These are phyloP conservation scores for Platycheirus rosarum DNA, from an alignment of 2,888 invertebrate genomes.

Conservation along the genomic window DNA sequence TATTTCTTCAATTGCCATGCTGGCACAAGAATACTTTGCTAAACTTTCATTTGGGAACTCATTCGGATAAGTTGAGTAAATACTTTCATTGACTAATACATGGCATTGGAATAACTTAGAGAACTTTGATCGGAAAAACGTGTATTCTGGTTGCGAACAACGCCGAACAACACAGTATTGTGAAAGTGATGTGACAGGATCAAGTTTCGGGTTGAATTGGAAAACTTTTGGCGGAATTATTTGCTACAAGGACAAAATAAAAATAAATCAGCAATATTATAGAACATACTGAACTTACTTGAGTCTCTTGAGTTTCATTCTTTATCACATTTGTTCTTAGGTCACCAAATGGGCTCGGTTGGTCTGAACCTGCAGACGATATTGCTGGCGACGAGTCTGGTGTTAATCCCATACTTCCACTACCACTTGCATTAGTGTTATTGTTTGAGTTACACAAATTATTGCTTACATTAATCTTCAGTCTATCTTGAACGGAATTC, in stretches of 20 bases:
- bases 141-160: slow-evolving; percentile 77
- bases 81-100: slow-evolving; percentile 77
- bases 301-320: slow-evolving; percentile 71
- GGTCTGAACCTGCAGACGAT: slow-evolving; percentile 73
- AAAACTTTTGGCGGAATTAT: slow-evolving; percentile 76
- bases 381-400: slow-evolving; percentile 73
- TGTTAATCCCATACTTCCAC: slow-evolving; percentile 72
- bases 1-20: slow-evolving; percentile 79
- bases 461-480: slow-evolving; percentile 75
- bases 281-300: slow-evolving; percentile 50
- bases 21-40: slow-evolving; percentile 79
- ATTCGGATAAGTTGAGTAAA: slow-evolving; percentile 80
- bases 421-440: slow-evolving; percentile 39
- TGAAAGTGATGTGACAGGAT: slow-evolving; percentile 77
- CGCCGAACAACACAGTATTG: slow-evolving; percentile 78
- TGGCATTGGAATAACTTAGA: slow-evolving; percentile 77
- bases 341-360: slow-evolving; percentile 63
- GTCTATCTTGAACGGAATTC: slow-evolving; percentile 76
- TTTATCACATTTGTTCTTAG: slow-evolving; percentile 68
- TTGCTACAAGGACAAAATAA: slow-evolving; percentile 53
- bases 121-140: slow-evolving; percentile 76
- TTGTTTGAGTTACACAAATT: slow-evolving; percentile 61
- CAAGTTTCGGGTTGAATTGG: slow-evolving; percentile 77
- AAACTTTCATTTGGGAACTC: slow-evolving; percentile 77
- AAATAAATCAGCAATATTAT: slow-evolving; percentile 15